A percentile compares a stretch with the other conserved stretches of the same genome.
phyloP scores from a whole-genome alignment of 2,888 invertebrate genomes.

The Acronicta leporina region DNA sequence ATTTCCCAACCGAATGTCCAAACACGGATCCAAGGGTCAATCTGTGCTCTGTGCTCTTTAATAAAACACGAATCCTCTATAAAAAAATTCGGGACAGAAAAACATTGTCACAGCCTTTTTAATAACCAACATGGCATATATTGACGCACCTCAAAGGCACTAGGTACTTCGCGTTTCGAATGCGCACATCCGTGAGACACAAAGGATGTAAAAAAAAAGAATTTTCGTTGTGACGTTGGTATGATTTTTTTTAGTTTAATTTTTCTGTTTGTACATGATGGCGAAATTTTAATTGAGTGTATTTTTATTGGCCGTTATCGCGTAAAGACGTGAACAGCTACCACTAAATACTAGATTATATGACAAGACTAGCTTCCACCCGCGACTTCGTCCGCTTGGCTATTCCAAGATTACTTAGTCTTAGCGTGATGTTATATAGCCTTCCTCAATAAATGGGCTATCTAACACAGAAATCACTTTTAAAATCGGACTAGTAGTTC shows the following conservation, averaged over 20 bases:
- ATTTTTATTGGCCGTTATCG: neutral
- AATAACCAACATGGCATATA: slow-evolving; percentile 49
- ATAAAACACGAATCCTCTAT: slow-evolving; percentile 38
- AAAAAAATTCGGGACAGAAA: slow-evolving; percentile 25
- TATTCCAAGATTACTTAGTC: no score
- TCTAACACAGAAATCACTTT: no score
- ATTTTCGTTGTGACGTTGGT: slow-evolving; percentile 11
- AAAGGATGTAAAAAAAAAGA: slow-evolving; percentile 26
- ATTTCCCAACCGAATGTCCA: slow-evolving; percentile 7
- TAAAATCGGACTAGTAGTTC: no score
- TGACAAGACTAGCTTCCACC: no score
- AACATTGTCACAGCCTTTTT: slow-evolving; percentile 26
- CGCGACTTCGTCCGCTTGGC: no score
- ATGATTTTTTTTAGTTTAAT: slow-evolving; percentile 26
- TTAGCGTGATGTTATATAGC: no score
- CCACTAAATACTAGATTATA: no score
- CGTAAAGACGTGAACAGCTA: no score
- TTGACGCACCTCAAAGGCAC: slow-evolving; percentile 55
- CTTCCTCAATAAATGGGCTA: no score
- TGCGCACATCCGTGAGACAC: slow-evolving; percentile 30
- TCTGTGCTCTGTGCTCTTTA: slow-evolving; percentile 6
- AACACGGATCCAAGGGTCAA: slow-evolving; percentile 2
- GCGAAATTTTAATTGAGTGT: slow-evolving; percentile 28
- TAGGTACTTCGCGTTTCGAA: slow-evolving; percentile 25
- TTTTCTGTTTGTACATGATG: neutral